These are phyloP conservation scores for Phalanger gymnotis DNA, from an alignment of 2,797 vertebrate genomes.

Conservation along the genomic window DNA sequence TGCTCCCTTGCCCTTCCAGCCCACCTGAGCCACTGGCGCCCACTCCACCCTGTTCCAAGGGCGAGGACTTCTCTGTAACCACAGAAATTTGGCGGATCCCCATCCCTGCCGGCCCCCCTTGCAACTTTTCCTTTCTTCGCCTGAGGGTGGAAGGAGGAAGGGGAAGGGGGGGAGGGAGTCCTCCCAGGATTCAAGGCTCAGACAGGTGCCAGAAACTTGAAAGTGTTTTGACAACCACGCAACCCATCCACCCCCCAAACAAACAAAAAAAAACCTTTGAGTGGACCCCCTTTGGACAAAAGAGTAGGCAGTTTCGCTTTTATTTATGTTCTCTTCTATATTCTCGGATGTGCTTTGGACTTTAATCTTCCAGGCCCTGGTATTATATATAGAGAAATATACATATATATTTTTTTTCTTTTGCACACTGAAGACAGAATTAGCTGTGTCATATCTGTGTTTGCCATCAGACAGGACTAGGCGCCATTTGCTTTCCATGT, in stretches of 20 bases:
- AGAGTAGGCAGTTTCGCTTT: slow-evolving; percentile 81
- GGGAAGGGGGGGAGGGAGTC: slow-evolving; percentile 65
- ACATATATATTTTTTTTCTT: slow-evolving; percentile 82
- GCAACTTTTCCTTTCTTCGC: slow-evolving; percentile 89
- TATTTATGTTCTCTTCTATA: slow-evolving; percentile 93
- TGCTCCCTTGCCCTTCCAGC: slow-evolving; percentile 59
- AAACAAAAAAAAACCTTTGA: slow-evolving; percentile 87
- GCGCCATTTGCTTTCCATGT: slow-evolving; percentile 82
- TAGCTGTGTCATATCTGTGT: slow-evolving; percentile 84
- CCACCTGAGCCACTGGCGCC: slow-evolving; percentile 36
- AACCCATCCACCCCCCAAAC: slow-evolving; percentile 48
- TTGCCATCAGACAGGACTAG: slow-evolving; percentile 84
- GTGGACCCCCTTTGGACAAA: slow-evolving; percentile 86
- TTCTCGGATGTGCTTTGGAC: slow-evolving; percentile 87
- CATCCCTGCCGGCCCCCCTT: background rate
- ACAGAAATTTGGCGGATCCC: background rate
- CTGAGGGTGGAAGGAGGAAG: slow-evolving; percentile 83
- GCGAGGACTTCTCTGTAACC: background rate
- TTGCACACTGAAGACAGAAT: slow-evolving; percentile 88
- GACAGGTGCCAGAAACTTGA: slow-evolving; percentile 90
- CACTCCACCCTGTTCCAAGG: slow-evolving; percentile 32
- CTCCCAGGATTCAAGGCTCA: slow-evolving; percentile 83
- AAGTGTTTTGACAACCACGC: slow-evolving; percentile 93
- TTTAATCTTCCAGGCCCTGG: slow-evolving; percentile 84
- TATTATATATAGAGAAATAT: slow-evolving; percentile 81